These are phyloP conservation scores for Scleropages formosus DNA, from an alignment of 2,797 vertebrate species.

Conservation along the genomic window DNA sequence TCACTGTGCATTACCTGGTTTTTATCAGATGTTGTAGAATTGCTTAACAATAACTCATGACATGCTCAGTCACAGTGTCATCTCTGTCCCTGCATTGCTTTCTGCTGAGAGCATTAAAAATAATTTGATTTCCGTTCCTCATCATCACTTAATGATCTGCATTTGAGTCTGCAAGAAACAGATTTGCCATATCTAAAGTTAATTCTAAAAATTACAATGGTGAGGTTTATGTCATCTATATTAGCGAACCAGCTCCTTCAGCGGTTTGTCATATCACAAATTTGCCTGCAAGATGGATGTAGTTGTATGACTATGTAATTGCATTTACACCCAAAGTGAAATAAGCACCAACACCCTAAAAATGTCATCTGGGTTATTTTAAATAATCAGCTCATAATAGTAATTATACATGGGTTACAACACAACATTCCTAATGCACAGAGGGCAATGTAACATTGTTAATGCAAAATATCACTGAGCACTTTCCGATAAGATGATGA, in stretches of 20 bases:
- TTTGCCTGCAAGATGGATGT: neutral
- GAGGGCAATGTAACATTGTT: constrained; percentile 14
- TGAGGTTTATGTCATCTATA: constrained; percentile 35
- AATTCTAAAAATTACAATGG: constrained; percentile 40
- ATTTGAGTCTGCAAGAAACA: constrained; percentile 40
- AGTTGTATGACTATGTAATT: constrained; percentile 5
- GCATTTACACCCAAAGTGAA: neutral
- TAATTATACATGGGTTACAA: constrained; percentile 10
- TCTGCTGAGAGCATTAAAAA: constrained; percentile 39
- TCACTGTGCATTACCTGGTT: neutral
- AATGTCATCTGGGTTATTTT: neutral
- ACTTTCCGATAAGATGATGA: constrained; percentile 25
- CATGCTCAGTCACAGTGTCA: constrained; percentile 12
- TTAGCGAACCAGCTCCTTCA: neutral
- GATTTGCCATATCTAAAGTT: constrained; percentile 42
- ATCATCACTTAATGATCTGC: constrained; percentile 40
- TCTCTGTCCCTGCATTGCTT: constrained; percentile 11
- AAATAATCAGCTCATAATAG: constrained; percentile 5
- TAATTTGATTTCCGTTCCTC: constrained; percentile 35
- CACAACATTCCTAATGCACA: neutral
- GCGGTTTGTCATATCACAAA: neutral
- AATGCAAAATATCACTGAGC: constrained; percentile 15
- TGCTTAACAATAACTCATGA: neutral
- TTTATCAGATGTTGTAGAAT: neutral
- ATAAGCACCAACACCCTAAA: neutral